Conservation (phyloP, 2,797 vertebrate genomes). For the Danio choprae region DNA sequence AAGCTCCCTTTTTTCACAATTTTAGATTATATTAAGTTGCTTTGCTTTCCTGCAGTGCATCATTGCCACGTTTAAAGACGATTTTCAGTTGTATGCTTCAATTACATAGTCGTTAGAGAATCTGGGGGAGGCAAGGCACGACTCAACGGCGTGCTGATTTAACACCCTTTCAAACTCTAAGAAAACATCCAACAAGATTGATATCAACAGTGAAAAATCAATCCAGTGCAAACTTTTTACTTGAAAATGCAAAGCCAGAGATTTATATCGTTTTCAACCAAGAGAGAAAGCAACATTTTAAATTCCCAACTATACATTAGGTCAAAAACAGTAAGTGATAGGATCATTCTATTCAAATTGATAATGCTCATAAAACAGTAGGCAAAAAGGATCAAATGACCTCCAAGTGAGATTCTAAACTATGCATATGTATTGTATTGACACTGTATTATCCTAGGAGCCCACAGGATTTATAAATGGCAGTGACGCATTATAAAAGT, state of each 20-base stretch:
- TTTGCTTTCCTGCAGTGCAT: slow-evolving; percentile 1
- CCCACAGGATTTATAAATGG: too few species aligned
- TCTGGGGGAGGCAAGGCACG: not conserved
- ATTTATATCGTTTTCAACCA: not conserved
- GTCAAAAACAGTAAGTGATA: too few species aligned
- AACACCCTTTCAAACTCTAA: not conserved
- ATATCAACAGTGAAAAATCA: not conserved
- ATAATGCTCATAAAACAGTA: too few species aligned
- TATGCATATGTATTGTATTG: too few species aligned
- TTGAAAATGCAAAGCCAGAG: not conserved
- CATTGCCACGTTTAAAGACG: not conserved
- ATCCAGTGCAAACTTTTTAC: not conserved
- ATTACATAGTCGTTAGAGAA: not conserved
- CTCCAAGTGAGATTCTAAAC: too few species aligned
- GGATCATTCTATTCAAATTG: too few species aligned
- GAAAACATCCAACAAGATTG: not conserved
- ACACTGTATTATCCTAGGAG: too few species aligned
- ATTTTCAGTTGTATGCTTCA: slow-evolving; percentile 6
- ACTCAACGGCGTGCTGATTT: not conserved
- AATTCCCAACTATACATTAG: too few species aligned
- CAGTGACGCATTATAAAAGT: too few species aligned
- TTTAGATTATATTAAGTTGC: not conserved
- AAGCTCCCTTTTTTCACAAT: not conserved
- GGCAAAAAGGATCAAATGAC: too few species aligned
- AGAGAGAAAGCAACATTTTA: not conserved